Base-by-base conservation (phyloP, 2,888 invertebrate species). In the Ditylenchus weischeri region DNA sequence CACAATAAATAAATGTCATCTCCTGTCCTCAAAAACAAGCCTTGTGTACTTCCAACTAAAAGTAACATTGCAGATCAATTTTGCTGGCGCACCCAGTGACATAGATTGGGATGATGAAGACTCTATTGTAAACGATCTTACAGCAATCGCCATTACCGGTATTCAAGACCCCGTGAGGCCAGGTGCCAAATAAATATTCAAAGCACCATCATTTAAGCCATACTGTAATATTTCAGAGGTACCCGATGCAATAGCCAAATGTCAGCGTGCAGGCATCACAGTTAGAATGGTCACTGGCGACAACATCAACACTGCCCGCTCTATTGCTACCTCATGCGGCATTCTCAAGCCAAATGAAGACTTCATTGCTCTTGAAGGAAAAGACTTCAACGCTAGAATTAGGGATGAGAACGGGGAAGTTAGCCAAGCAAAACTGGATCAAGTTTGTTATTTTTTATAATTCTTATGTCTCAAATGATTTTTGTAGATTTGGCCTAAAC, bases 401-500 rank as follows among this genome's bases (percentile, higher is more conserved):
- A 69, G 72, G 8, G 79, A 80, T 64, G 70, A 63, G 35, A 68
- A 74, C 21, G 80, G 80, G 23, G 68, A 72, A 61, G 71, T 78
- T 13, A 64, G 70, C 7, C 78, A 75, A 57, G 65, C 57, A 18
- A 76, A 76, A 47, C 65, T 78, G 19, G 71, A 70, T 48, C 92
- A 93, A 15, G 43, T 43, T 6, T 43, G 15, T 10, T 11, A 43
- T 13, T 43, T 43, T 43, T 29, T 5, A 3, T 2, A 10, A 43
- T 43, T 43, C 43, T 43, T 10, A 43, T 13, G 43, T 13, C 43
- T 13, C 3, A 43, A 43, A 15, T 38, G 11, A 13, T 43, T 43
- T 43, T 43, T 43, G 15, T 43, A 43, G 86, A 90, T 96, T 67
- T 96, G 96, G 96, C 95, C 96, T 74, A 90, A 90, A 83, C 87